phyloP scores from a whole-genome alignment of 1,140 invertebrate species.

The Piezodorus guildinii region DNA sequence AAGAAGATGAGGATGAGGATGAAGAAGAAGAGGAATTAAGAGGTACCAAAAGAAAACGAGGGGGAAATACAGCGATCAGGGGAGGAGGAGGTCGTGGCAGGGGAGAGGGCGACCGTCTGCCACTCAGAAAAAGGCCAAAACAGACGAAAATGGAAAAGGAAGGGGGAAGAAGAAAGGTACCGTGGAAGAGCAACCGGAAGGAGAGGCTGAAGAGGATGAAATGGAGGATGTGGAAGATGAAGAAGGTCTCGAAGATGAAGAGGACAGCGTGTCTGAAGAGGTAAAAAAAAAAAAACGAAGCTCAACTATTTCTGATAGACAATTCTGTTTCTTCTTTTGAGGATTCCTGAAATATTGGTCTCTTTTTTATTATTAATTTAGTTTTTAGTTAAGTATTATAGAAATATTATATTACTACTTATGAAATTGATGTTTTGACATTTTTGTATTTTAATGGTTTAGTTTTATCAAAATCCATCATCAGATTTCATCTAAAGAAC shows the following conservation, averaged over 20 bases:
- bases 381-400: too few relatives aligned
- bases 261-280: conserved; percentile 6
- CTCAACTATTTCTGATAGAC: too few relatives aligned
- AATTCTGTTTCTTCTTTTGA: too few relatives aligned
- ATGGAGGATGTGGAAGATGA: conserved; percentile 18
- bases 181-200: not conserved
- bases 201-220: conserved; percentile 18
- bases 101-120: not conserved
- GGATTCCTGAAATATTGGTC: too few relatives aligned
- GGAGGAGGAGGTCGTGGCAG: not conserved
- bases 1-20: conserved; percentile 9
- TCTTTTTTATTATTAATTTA: too few relatives aligned
- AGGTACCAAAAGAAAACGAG: conserved; percentile 1
- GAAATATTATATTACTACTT: too few relatives aligned
- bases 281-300: not conserved
- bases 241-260: conserved; percentile 7
- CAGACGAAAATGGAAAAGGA: conserved; percentile 12
- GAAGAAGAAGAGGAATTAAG: not conserved
- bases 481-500: too few relatives aligned
- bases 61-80: not conserved
- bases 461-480: too few relatives aligned
- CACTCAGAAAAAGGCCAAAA: not conserved
- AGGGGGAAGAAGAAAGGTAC: conserved; percentile 14
- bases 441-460: too few relatives aligned
- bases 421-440: too few relatives aligned